Conservation (phyloP, 1,140 invertebrate species). For the Daktulosphaira vitifoliae region DNA sequence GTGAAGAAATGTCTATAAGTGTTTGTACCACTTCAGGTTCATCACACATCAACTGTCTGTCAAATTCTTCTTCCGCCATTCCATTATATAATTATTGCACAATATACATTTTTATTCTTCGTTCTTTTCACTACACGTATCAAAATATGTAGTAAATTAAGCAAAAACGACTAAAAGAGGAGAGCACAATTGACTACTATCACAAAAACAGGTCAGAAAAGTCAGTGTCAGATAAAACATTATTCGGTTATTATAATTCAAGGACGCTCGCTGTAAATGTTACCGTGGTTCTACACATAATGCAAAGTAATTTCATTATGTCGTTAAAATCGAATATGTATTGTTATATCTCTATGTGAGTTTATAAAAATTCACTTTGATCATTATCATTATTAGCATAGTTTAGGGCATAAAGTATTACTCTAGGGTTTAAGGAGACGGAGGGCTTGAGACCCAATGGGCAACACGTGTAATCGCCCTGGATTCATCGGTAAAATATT, state of each 20-base stretch:
- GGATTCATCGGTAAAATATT: too few relatives aligned
- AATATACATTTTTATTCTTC: conserved; percentile 12
- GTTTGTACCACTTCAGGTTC: conserved; percentile 58
- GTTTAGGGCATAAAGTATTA: too few relatives aligned
- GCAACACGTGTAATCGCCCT: too few relatives aligned
- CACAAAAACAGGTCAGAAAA: conserved; percentile 32
- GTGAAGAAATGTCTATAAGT: conserved; percentile 90
- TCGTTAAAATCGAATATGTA: too few relatives aligned
- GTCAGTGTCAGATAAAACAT: conserved; percentile 16
- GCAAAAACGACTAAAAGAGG: conserved; percentile 12
- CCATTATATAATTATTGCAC: conserved; percentile 33
- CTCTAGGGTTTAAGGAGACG: too few relatives aligned
- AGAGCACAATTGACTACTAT: conserved; percentile 19
- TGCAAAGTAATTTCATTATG: too few relatives aligned
- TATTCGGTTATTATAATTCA: conserved; percentile 26
- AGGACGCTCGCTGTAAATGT: background rate
- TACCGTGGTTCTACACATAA: conserved; percentile 16
- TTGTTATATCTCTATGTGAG: too few relatives aligned
- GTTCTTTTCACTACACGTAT: background rate
- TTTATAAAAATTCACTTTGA: too few relatives aligned
- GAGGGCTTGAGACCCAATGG: too few relatives aligned
- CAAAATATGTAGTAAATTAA: background rate
- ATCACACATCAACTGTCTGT: conserved; percentile 33
- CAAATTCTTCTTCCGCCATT: conserved; percentile 37
- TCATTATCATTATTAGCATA: too few relatives aligned